These are phyloP conservation scores for Magallana gigas DNA, from an alignment of 1,140 invertebrate genomes.

Conservation along the genomic window DNA sequence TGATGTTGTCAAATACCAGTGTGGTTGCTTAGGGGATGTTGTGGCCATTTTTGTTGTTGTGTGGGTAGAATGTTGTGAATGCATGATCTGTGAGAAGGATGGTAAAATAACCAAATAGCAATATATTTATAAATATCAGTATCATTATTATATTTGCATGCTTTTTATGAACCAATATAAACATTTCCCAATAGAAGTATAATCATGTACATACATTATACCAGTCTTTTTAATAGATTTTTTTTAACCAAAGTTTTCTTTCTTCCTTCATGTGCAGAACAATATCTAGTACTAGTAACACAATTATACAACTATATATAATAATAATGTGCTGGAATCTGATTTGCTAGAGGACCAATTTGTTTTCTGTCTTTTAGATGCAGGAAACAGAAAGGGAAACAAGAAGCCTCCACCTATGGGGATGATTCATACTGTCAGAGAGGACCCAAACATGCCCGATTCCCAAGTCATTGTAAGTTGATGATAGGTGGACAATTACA, in stretches of 20 bases:
- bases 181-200: neutral
- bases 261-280: constrained; percentile 19
- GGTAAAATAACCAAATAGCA: neutral
- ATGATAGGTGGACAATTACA: neutral
- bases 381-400: constrained; percentile 37
- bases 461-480: constrained; percentile 76
- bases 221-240: neutral
- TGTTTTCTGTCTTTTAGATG: neutral
- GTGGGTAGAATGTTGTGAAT: constrained; percentile 4
- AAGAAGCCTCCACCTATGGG: constrained; percentile 32
- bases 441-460: constrained; percentile 78
- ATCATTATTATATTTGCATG: neutral
- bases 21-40: neutral
- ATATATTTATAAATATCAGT: neutral
- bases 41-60: too few relatives aligned
- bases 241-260: neutral
- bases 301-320: too few relatives aligned
- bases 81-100: neutral
- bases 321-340: neutral
- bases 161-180: neutral
- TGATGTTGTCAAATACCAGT: neutral
- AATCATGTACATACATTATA: constrained; percentile 16
- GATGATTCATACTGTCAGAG: constrained; percentile 82
- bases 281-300: neutral
- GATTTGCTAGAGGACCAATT: neutral